Evolutionary conservation across 1,140 invertebrate species (phyloP).

Genomic region (Trachelipus rathkii): DNA sequence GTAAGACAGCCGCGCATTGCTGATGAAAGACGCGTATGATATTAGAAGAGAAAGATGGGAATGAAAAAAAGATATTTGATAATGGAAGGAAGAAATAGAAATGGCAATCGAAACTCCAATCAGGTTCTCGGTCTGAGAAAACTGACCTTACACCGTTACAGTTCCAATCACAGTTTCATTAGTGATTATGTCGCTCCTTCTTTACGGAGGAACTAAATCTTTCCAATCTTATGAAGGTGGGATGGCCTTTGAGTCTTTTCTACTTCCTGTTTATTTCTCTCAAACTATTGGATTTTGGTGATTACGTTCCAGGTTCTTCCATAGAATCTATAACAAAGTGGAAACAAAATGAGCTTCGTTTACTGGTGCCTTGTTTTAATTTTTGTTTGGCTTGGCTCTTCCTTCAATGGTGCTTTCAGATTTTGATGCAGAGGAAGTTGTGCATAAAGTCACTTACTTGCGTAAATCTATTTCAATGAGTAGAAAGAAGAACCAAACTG

Average conservation of each 20-base stretch:
- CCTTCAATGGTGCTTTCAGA: no score
- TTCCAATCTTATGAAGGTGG: slow-evolving; percentile 79
- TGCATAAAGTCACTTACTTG: no score
- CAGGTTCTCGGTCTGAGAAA: slow-evolving; percentile 54
- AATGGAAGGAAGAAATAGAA: slow-evolving; percentile 53
- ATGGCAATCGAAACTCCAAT: slow-evolving; percentile 53
- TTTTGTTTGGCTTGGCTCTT: no score
- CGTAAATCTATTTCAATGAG: no score
- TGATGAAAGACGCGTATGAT: no score
- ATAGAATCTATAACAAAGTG: slow-evolving; percentile 52
- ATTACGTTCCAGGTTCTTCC: slow-evolving; percentile 59
- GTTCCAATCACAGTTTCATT: slow-evolving; percentile 85
- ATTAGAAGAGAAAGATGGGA: slow-evolving; percentile 45
- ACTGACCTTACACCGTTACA: slow-evolving; percentile 45
- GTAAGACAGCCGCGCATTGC: no score
- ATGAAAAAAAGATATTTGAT: slow-evolving; percentile 49
- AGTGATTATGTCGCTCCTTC: slow-evolving; percentile 80
- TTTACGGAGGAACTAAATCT: slow-evolving; percentile 82
- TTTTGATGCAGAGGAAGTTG: no score
- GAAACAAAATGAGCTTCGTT: slow-evolving; percentile 66
- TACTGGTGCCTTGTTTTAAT: no score
- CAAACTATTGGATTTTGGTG: slow-evolving; percentile 59
- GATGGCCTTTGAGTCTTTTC: slow-evolving; percentile 81
- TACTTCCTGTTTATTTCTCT: slow-evolving; percentile 91
- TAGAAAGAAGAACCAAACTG: no score